Base-by-base conservation (phyloP, 2,888 invertebrate genomes). In the Heliconius erato region DNA sequence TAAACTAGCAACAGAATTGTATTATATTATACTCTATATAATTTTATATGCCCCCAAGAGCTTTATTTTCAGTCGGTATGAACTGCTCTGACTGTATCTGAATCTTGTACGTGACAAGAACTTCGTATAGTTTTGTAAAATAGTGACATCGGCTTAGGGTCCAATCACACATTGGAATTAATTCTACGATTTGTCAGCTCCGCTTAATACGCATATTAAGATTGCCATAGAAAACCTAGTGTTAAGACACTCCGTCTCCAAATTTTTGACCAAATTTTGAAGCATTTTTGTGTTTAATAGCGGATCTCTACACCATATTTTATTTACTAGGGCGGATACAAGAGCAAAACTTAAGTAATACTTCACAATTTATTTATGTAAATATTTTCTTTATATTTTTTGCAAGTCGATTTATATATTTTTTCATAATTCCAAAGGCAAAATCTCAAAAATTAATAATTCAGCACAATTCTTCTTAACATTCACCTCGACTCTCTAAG, bases 41-140 rank as follows among this genome's bases (percentile, higher is more conserved):
- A 40, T 76, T 79, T 79, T 32, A 82, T 79, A 79, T 40, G 35
- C 72, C 49, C 80, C 83, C 76, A 78, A 79, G 82, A 76, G 77
- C 78, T 82, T 71, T 80, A 81, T 83, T 83, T 80, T 79, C 79
- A 83, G 74, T 72, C 76, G 79, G 26, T 26, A 74, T 28, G 68
- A 69, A 77, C 80, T 81, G 63, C 79, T 76, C 79, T 65, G 67
- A 69, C 79, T 80, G 78, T 74, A 54, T 74, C 72, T 81, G 85
- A 85, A 87, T 86, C 86, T 86, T 85, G 87, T 86, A 88, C 88
- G 88, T 88, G 88, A 88, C 87, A 85, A 85, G 87, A 85, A 86
- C 85, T 80, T 80, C 80, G 79, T 86, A 88, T 88, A 87, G 86
- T 87, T 86, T 83, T 76, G 84, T 81, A 69, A 68, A 86, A 87